Conservation (phyloP, 2,113 vertebrate species). For the Notarius lentiginosus region DNA sequence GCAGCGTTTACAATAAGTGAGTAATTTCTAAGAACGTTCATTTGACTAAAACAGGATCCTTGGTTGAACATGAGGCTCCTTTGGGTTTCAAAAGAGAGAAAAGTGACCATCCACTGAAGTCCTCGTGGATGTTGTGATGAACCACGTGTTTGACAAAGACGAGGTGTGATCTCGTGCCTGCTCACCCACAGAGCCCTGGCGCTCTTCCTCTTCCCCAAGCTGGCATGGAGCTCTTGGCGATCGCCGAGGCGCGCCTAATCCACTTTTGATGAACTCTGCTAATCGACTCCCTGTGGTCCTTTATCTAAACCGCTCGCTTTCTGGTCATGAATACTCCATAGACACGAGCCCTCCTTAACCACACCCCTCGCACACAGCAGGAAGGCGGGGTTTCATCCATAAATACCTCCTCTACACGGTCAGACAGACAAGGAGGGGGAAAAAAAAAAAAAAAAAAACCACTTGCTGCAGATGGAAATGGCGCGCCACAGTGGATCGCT, state of each 20-base stretch:
- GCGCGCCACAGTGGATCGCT: no score
- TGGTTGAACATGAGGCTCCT: neutral
- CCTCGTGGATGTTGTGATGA: neutral
- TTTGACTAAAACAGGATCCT: neutral
- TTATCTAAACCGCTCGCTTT: conserved; percentile 60
- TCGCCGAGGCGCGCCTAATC: conserved; percentile 74
- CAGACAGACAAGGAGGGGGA: neutral
- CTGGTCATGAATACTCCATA: conserved; percentile 53
- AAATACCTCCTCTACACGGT: conserved; percentile 42
- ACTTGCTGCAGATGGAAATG: conserved; percentile 39
- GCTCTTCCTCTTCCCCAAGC: conserved; percentile 7
- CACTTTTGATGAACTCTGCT: conserved; percentile 77
- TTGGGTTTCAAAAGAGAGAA: neutral
- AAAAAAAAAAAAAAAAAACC: neutral
- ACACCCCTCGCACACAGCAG: conserved; percentile 60
- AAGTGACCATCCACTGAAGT: neutral
- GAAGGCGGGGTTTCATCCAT: conserved; percentile 27
- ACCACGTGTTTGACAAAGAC: conserved; percentile 7
- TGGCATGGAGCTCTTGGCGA: conserved; percentile 36
- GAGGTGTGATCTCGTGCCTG: conserved; percentile 11
- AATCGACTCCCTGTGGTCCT: conserved; percentile 68
- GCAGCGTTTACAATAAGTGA: neutral
- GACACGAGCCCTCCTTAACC: conserved; percentile 69
- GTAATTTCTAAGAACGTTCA: neutral
- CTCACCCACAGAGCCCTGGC: conserved; percentile 21